Evolutionary conservation across 2,797 vertebrate genomes (phyloP), one percentile per base, ranked within the genome.

Genomic region (Aldrovandia affinis): DNA sequence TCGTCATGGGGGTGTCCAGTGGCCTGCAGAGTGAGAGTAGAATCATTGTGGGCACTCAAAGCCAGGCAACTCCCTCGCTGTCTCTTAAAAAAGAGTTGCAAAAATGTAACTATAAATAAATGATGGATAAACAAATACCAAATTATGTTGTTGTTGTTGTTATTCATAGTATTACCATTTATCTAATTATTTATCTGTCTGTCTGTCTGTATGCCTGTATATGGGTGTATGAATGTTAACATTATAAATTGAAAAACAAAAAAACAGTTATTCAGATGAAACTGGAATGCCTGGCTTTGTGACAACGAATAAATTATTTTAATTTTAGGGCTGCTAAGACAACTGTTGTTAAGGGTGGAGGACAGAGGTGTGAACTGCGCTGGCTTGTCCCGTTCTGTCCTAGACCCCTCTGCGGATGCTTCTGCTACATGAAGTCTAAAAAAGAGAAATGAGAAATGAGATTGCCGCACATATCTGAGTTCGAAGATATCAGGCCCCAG

Each of bases 401-500:
- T 30, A 57, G 55, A 57, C 47, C 47, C 47, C 47, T n/a, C 47
- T 6, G 12, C 47, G 12, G 47, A 50, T 50, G 47, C 47, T 50
- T 12, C 47, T 12, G 47, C 47, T 50, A 65, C 9, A 12, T 25
- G 12, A 65, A 28, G 12, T n/a, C 14, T 20, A 22, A n/a, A 63
- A 63, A 12, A 30, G 61, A 65, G 28, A 30, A 65, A 33, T n/a
- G 28, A 65, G 9, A 65, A 14, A 30, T 30, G 28, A 30, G 65
- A 70, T 36, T 20, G 14, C 30, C 65, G 8, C 73, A 81, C 82
- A 68, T 61, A 84, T 68, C 25, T 42, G 44, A 77, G 83, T 86
- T 86, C 42, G 86, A 55, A 44, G 47, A 52, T 85, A 88, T 86
- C 81, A 86, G 84, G 82, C 88, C 83, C 86, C 75, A 81, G 61